Evolutionary conservation across 2,113 vertebrate genomes (phyloP).

Genomic region (Circaetus gallicus): DNA sequence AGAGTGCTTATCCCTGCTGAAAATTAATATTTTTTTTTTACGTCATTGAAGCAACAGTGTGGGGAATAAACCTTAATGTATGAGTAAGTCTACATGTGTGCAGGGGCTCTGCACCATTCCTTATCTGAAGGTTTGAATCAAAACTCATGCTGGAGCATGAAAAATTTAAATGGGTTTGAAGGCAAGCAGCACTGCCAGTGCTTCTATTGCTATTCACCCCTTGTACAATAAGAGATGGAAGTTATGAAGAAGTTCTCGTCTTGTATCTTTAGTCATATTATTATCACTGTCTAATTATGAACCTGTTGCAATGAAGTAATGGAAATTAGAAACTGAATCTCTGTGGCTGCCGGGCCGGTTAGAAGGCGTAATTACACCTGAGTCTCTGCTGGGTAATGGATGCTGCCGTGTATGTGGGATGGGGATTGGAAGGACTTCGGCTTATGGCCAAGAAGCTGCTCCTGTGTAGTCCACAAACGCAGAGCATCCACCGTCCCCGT

Average conservation of each 20-base stretch:
- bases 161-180: not conserved
- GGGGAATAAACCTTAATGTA: not conserved
- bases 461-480: fast-evolving
- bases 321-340: not conserved
- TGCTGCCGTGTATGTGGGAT: not conserved
- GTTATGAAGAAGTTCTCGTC: not conserved
- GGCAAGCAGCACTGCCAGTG: not conserved
- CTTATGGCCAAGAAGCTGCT: not conserved
- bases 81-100: not conserved
- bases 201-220: not conserved
- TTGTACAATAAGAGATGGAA: fast-evolving
- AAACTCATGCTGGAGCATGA: not conserved
- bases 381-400: not conserved
- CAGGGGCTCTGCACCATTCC: not conserved
- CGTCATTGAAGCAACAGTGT: not conserved
- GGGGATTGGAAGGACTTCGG: not conserved
- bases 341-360: not conserved
- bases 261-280: not conserved
- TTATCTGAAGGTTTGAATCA: not conserved
- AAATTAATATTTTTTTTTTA: not conserved
- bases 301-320: not conserved
- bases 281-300: not conserved
- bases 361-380: not conserved
- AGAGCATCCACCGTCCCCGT: fast-evolving
- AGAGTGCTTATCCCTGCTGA: not conserved